Evolutionary conservation across 2,113 vertebrate species (phyloP).

Genomic region (Symphodus melops): DNA sequence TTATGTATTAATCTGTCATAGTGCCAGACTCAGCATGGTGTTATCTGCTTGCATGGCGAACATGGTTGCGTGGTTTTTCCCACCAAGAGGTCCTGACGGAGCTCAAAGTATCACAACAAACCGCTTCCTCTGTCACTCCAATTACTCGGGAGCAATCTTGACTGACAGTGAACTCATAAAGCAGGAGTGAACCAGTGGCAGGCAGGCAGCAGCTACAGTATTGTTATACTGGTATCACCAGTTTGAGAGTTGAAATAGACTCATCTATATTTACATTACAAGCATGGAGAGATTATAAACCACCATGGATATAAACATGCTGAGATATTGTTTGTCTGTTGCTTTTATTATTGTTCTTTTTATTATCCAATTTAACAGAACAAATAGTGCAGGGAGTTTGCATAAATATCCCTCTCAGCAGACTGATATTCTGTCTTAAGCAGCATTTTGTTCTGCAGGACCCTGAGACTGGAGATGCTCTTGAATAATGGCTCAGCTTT

Average conservation of each 20-base stretch:
- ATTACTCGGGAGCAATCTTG: slow-evolving; percentile 34
- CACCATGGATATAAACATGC: slow-evolving; percentile 2
- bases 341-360: slow-evolving; percentile 12
- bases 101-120: slow-evolving; percentile 35
- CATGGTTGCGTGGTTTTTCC: slow-evolving; percentile 17
- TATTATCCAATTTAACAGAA: slow-evolving; percentile 22
- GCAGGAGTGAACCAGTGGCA: not conserved
- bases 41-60: slow-evolving; percentile 9
- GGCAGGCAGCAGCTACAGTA: not conserved
- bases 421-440: slow-evolving; percentile 19
- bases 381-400: slow-evolving; percentile 9
- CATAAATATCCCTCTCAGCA: slow-evolving; percentile 1
- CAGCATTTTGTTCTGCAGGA: slow-evolving; percentile 15
- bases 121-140: slow-evolving; percentile 34
- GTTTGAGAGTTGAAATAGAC: not conserved
- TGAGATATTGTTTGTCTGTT: slow-evolving; percentile 4
- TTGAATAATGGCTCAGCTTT: slow-evolving; percentile 14
- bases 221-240: slow-evolving; percentile 6
- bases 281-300: not conserved
- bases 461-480: not conserved
- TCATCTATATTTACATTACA: too few species aligned
- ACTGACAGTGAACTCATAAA: slow-evolving; percentile 42
- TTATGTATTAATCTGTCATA: slow-evolving; percentile 4
- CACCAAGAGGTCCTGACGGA: slow-evolving; percentile 23
- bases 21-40: not conserved